phyloP scores from a whole-genome alignment of 2,888 invertebrate genomes.

The Halocaridina rubra region DNA sequence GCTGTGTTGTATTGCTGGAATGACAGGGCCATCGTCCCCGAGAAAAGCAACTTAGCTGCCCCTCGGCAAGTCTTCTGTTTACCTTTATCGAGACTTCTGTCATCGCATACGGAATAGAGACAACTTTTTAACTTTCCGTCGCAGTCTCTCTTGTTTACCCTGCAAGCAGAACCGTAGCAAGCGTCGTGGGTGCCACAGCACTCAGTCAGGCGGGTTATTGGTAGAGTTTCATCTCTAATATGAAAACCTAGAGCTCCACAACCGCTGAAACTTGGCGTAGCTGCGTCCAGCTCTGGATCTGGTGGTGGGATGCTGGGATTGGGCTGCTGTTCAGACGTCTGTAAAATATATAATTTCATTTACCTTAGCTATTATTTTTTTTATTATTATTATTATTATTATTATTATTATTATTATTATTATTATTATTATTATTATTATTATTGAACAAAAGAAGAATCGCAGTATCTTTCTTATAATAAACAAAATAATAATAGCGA shows the following conservation, averaged over 20 bases:
- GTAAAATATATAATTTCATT: neutral
- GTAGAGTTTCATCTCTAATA: slow-evolving; percentile 75
- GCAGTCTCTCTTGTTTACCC: slow-evolving; percentile 84
- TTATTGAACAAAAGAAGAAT: no score
- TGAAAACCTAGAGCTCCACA: slow-evolving; percentile 62
- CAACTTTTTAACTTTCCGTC: slow-evolving; percentile 89
- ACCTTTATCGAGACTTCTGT: slow-evolving; percentile 58
- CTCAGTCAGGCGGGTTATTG: slow-evolving; percentile 82
- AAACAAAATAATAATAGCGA: no score
- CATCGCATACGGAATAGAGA: slow-evolving; percentile 81
- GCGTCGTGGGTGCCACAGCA: slow-evolving; percentile 90
- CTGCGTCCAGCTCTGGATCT: neutral
- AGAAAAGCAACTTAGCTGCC: slow-evolving; percentile 86
- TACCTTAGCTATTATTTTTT: no score
- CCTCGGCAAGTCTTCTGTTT: slow-evolving; percentile 76
- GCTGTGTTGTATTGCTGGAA: slow-evolving; percentile 88
- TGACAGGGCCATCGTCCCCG: slow-evolving; percentile 85
- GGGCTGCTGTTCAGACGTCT: neutral
- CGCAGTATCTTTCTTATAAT: no score
- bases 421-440: no score
- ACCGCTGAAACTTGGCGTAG: slow-evolving; percentile 50
- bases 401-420: no score
- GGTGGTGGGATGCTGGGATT: neutral
- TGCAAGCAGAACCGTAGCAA: slow-evolving; percentile 87
- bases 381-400: no score